These are phyloP conservation scores for Bombus fervidus DNA, from an alignment of 1,140 invertebrate genomes.

Conservation along the genomic window DNA sequence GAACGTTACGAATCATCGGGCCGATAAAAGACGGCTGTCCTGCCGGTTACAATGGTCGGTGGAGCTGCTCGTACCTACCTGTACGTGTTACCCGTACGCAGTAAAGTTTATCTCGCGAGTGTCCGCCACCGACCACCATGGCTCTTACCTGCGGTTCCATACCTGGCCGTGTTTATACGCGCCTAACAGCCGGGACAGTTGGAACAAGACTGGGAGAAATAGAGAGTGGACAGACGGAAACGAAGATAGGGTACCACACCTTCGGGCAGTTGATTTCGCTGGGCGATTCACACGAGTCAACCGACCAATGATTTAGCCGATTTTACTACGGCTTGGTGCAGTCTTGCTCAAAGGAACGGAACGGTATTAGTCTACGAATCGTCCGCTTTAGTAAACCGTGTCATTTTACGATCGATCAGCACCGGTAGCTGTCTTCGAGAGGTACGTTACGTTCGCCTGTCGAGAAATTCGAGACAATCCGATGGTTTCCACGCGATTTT, in stretches of 20 bases:
- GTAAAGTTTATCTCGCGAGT: conserved; percentile 71
- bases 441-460: too few species aligned
- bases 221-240: conserved; percentile 10
- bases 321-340: conserved; percentile 69
- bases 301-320: conserved; percentile 67
- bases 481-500: not conserved
- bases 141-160: conserved; percentile 73
- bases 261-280: conserved; percentile 48
- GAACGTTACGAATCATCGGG: conserved; percentile 77
- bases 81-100: conserved; percentile 73
- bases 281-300: conserved; percentile 26
- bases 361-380: conserved; percentile 49
- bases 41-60: conserved; percentile 41
- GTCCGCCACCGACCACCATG: conserved; percentile 71
- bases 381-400: conserved; percentile 29
- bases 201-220: conserved; percentile 31
- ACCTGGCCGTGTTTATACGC: conserved; percentile 72
- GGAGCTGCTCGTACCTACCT: conserved; percentile 43
- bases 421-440: conserved; percentile 27
- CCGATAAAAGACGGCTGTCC: conserved; percentile 74
- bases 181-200: conserved; percentile 65
- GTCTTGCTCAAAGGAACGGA: conserved; percentile 45
- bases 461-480: conserved; percentile 6
- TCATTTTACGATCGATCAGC: conserved; percentile 36
- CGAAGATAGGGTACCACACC: conserved; percentile 48